Evolutionary conservation across 2,797 vertebrate genomes (phyloP).

Genomic region (Florisuga fusca): DNA sequence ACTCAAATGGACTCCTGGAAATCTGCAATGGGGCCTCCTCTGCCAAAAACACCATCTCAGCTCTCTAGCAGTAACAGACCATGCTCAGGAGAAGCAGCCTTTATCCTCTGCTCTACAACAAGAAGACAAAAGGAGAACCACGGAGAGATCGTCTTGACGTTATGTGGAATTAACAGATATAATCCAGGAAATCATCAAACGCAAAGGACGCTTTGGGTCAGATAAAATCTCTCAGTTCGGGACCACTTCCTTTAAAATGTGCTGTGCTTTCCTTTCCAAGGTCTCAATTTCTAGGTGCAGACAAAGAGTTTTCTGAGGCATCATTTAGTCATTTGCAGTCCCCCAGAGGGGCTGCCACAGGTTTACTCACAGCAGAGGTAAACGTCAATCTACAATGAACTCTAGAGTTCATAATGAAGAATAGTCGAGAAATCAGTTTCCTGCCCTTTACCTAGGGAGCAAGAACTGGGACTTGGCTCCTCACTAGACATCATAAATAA

Average conservation of each 20-base stretch:
- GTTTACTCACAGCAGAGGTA: not conserved
- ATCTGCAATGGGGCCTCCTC: not conserved
- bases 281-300: not conserved
- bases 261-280: not conserved
- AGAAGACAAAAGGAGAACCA: not conserved
- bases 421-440: constrained; percentile 23
- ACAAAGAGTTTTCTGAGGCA: not conserved
- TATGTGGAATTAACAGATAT: not conserved
- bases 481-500: constrained; percentile 63
- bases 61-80: not conserved
- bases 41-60: constrained; percentile 14
- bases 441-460: constrained; percentile 42
- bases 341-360: not conserved
- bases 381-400: not conserved
- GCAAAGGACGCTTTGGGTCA: not conserved
- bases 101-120: not conserved
- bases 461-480: constrained; percentile 33
- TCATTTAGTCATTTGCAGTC: not conserved
- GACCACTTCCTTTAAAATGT: not conserved
- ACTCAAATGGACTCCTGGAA: not conserved
- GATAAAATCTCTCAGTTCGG: not conserved
- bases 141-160: not conserved
- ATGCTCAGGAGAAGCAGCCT: not conserved
- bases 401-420: not conserved
- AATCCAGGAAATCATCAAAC: not conserved